phyloP scores from a whole-genome alignment of 2,113 vertebrate species.

The Gorsachius goisagi region DNA sequence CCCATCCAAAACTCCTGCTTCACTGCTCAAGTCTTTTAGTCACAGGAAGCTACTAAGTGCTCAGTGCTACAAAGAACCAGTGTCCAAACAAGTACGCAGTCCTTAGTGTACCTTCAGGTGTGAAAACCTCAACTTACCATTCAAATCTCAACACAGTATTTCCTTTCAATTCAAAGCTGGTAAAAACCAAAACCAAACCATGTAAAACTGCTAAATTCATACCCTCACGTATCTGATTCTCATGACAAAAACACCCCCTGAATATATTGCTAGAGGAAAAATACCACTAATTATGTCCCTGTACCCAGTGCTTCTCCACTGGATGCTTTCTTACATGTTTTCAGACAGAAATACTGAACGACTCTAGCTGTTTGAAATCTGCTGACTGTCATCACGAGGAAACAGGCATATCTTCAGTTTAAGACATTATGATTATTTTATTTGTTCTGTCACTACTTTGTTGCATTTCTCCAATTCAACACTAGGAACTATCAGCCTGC shows the following conservation, averaged over 20 bases:
- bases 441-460: background rate
- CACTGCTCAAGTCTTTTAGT: background rate
- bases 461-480: background rate
- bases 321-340: background rate
- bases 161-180: background rate
- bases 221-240: rapidly evolving
- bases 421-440: background rate
- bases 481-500: background rate
- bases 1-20: background rate
- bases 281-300: background rate
- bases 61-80: background rate
- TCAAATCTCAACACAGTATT: background rate
- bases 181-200: background rate
- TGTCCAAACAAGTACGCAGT: rapidly evolving
- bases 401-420: background rate
- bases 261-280: background rate
- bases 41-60: background rate
- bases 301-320: background rate
- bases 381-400: background rate
- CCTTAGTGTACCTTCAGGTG: background rate
- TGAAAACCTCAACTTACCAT: background rate
- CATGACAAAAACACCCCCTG: background rate
- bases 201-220: background rate
- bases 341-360: background rate
- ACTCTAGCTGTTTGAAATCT: background rate